Evolutionary conservation across 2,113 vertebrate species (phyloP).

Genomic region (Chitala chitala): DNA sequence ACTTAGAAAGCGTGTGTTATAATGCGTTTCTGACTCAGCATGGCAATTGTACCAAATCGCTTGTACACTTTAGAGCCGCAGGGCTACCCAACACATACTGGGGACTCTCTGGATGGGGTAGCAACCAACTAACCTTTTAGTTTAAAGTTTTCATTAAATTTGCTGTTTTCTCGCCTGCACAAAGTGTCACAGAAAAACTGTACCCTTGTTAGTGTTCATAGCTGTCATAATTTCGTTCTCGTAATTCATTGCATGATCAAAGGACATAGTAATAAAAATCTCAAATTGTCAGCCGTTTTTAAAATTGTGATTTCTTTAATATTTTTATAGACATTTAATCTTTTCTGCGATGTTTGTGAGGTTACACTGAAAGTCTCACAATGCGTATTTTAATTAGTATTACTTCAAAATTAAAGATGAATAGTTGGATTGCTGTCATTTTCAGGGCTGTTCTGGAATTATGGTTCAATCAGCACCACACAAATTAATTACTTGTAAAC

Average conservation of each 20-base stretch:
- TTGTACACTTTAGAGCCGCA: no score
- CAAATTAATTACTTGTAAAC: conserved; percentile 69
- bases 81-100: no score
- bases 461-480: conserved; percentile 67
- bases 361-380: conserved; percentile 53
- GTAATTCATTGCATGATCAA: background rate
- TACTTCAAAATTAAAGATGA: conserved; percentile 64
- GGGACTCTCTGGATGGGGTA: no score
- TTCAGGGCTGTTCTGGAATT: conserved; percentile 57
- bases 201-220: no score
- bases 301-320: conserved; percentile 65
- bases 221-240: background rate
- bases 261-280: conserved; percentile 3
- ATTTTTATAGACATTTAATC: conserved; percentile 66
- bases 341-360: conserved; percentile 48
- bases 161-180: no score
- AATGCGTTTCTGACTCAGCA: no score
- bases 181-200: no score
- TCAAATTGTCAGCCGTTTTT: conserved; percentile 17
- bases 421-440: conserved; percentile 68
- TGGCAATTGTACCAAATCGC: no score
- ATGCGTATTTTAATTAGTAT: conserved; percentile 64
- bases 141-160: no score
- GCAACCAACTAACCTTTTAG: no score
- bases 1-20: no score